A percentile compares a stretch with the other conserved stretches of the same genome.
Conservation (phyloP, 2,797 vertebrate species). For the Smutsia gigantea region DNA sequence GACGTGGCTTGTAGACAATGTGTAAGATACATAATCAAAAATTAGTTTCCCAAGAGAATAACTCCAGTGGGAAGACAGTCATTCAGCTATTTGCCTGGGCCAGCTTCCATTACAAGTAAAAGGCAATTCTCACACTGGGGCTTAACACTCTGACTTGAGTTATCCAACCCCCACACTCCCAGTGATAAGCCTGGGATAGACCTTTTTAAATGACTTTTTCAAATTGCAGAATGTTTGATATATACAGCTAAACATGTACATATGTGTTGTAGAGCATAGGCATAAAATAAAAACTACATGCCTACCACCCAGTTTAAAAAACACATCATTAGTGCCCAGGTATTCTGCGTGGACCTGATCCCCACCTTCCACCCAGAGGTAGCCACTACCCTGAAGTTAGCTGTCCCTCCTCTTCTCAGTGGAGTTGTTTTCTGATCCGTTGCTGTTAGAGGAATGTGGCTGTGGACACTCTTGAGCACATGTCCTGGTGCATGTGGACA, state of each 20-base stretch:
- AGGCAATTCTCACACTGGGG: background rate
- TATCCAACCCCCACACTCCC: rapidly evolving
- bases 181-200: background rate
- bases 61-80: background rate
- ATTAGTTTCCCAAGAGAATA: background rate
- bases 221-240: background rate
- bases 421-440: background rate
- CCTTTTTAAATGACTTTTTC: background rate
- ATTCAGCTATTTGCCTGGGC: background rate
- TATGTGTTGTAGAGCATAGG: background rate
- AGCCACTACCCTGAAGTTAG: background rate
- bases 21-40: background rate
- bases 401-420: no score
- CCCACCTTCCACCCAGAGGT: background rate
- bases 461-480: background rate
- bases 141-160: background rate
- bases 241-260: no score
- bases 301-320: background rate
- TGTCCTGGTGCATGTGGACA: background rate
- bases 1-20: background rate
- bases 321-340: background rate
- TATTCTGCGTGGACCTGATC: background rate
- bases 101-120: background rate
- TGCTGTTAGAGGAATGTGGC: background rate
- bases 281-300: background rate